A percentile compares a stretch with the other conserved stretches of the same genome.
Evolutionary conservation across 2,888 invertebrate genomes (phyloP).

Genomic region (Baronia brevicornis): DNA sequence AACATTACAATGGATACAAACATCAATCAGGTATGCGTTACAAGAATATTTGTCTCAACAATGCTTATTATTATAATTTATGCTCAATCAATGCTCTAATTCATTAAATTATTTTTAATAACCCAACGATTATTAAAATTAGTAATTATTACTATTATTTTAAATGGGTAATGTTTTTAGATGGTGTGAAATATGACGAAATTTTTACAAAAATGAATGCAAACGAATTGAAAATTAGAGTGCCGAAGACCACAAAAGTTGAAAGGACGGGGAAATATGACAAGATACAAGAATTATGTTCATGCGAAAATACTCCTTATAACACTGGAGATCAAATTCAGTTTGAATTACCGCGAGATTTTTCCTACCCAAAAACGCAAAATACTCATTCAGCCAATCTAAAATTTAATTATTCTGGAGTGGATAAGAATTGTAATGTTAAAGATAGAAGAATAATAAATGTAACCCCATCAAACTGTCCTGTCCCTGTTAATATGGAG

Average conservation of each 20-base stretch:
- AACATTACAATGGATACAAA: conserved; percentile 15
- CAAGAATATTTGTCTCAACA: no score
- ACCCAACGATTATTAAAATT: not conserved
- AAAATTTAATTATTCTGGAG: conserved; percentile 49
- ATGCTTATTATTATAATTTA: no score
- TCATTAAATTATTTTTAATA: not conserved
- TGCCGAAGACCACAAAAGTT: conserved; percentile 55
- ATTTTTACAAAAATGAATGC: conserved; percentile 63
- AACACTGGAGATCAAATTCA: conserved; percentile 64
- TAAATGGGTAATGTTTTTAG: conserved; percentile 26
- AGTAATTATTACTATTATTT: not conserved
- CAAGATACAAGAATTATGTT: conserved; percentile 56
- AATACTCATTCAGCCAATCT: conserved; percentile 49
- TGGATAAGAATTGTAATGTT: conserved; percentile 32
- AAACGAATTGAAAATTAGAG: conserved; percentile 61
- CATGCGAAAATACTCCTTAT: conserved; percentile 50
- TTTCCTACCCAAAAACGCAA: conserved; percentile 32
- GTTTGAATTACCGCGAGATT: conserved; percentile 52
- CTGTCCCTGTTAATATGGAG: conserved; percentile 53
- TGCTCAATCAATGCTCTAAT: no score
- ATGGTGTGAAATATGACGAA: conserved; percentile 52
- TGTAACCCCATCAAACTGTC: conserved; percentile 58
- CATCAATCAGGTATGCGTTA: conserved; percentile 22
- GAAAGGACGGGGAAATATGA: conserved; percentile 57
- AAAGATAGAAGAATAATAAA: conserved; percentile 46